Base-by-base conservation (phyloP, 2,113 vertebrate species). In the Asarcornis scutulata region DNA sequence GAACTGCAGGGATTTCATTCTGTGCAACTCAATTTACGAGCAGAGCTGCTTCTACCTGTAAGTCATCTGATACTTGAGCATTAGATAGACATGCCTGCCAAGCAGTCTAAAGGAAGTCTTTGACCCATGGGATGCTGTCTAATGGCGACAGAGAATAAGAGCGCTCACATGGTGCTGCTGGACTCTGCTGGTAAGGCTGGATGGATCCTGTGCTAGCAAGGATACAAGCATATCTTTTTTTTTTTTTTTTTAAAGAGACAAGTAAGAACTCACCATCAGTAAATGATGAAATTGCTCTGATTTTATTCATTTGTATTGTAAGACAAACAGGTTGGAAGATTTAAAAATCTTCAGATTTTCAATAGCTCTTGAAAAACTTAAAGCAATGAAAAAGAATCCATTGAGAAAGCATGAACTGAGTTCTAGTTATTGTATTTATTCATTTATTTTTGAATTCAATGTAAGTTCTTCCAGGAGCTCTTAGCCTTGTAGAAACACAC, bases 131-230 rank as follows among this genome's bases (percentile, higher is more conserved):
- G 86, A 72, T 59, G 59, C 63, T 18, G 8, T 56, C 46, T 77
- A 64, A 78, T 1, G 1, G 34, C 25, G 23, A 66, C 71, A 3
- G n/a, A 29, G 16, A n/a, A n/a, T 40, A n/a, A 77, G 36, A 92
- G 50, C n/a, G 74, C 53, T n/a, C 55, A 68, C 20, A 2, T 5
- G 48, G 63, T 3, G 1, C 32, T 53, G 44, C 38, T 0, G 2
- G 31, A n/a, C 80, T 77, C 87, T 84, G 21, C 56, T 63, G 42
- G 62, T 53, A 31, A 66, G 34, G 32, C 31, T 32, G 27, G 91
- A 29, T 2, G 0, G 25, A 23, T 60, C 23, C 58, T 1, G 1
- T 1, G 3, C 64, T 50, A 9, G 36, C 38, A 75, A 26, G 34
- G 23, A 59, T 69, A 17, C 62, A 75, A 17, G 86, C 6, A 75